These are phyloP conservation scores for Cydia splendana DNA, from an alignment of 1,140 invertebrate species.

Conservation along the genomic window DNA sequence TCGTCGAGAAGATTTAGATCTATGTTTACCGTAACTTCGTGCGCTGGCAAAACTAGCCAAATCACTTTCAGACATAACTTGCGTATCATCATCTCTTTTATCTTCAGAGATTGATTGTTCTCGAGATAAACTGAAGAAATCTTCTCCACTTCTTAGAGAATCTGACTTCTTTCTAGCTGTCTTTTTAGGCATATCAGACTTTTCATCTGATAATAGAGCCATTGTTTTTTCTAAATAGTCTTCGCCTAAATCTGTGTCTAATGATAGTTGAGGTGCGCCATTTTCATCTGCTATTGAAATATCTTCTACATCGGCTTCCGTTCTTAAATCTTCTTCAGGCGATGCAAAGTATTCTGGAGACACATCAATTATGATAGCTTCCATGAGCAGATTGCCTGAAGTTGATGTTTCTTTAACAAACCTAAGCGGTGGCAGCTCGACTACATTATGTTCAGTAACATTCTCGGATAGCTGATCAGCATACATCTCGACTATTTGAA, in stretches of 20 bases:
- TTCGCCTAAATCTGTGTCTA: conserved; percentile 63
- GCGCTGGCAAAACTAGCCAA: conserved; percentile 83
- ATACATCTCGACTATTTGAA: conserved; percentile 96
- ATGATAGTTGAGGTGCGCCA: conserved; percentile 67
- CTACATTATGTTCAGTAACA: conserved; percentile 91
- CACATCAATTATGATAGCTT: conserved; percentile 95
- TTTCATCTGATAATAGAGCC: conserved; percentile 63
- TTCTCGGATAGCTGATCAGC: conserved; percentile 94
- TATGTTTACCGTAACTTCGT: conserved; percentile 77
- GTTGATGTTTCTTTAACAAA: conserved; percentile 94
- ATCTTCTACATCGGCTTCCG: conserved; percentile 92
- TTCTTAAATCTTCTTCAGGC: conserved; percentile 89
- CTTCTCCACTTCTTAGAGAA: conserved; percentile 79
- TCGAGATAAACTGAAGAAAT: conserved; percentile 81
- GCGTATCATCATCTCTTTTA: conserved; percentile 74
- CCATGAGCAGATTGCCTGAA: conserved; percentile 92
- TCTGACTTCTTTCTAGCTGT: conserved; percentile 78
- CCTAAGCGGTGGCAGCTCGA: conserved; percentile 92
- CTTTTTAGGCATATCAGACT: conserved; percentile 67
- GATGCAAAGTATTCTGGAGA: conserved; percentile 89
- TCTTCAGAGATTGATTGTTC: conserved; percentile 72
- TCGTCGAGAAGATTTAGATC: conserved; percentile 60
- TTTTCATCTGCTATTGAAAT: conserved; percentile 87
- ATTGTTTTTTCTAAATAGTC: conserved; percentile 72
- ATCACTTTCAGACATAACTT: conserved; percentile 78